A percentile compares a stretch with the other conserved stretches of the same genome.
Evolutionary conservation across 2,797 vertebrate genomes (phyloP).

Genomic region (Rhinoraja longicauda): DNA sequence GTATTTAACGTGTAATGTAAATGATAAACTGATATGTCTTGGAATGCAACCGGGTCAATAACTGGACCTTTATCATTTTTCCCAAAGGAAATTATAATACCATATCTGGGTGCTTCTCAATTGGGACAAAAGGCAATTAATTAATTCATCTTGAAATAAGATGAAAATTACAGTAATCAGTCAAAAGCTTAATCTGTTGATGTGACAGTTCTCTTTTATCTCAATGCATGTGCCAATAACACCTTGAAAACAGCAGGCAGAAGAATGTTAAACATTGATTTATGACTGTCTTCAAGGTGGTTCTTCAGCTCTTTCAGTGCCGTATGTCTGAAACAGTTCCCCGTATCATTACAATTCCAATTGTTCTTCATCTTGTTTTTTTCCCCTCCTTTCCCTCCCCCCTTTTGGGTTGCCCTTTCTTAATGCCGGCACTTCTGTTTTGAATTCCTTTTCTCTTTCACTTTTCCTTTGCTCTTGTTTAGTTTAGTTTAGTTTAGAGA

Average conservation of each 20-base stretch:
- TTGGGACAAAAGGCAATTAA: neutral
- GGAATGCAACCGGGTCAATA: neutral
- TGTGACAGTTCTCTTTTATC: neutral
- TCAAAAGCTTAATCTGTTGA: neutral
- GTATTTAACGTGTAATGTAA: slow-evolving; percentile 1
- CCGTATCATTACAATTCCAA: neutral
- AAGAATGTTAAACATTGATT: neutral
- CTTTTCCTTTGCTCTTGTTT: too few relatives aligned
- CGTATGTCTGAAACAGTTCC: neutral
- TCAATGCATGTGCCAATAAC: neutral
- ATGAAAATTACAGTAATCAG: neutral
- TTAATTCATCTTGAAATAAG: neutral
- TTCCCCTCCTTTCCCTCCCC: neutral
- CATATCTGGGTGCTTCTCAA: neutral
- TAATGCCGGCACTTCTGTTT: neutral
- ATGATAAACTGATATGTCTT: neutral
- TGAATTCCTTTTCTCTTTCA: too few relatives aligned
- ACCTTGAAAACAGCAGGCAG: neutral
- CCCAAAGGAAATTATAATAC: neutral
- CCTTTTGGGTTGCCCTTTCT: neutral
- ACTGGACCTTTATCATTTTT: neutral
- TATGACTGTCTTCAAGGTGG: neutral
- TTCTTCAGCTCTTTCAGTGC: neutral
- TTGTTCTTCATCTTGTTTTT: neutral
- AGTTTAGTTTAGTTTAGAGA: too few relatives aligned